phyloP scores from a whole-genome alignment of 2,113 vertebrate genomes.

The Dipodomys stephensi region DNA sequence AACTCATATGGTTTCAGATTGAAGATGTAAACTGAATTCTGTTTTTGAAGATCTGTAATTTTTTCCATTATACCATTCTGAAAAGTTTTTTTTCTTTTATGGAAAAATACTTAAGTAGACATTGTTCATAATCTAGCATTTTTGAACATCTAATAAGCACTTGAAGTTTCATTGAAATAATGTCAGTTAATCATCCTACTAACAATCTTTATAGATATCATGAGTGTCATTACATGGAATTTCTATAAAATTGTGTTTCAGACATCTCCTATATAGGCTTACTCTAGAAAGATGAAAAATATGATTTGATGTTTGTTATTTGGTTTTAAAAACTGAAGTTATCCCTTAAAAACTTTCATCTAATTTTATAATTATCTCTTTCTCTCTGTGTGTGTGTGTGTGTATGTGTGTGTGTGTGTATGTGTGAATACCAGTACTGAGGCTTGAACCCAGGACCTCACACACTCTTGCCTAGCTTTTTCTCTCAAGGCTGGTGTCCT shows the following conservation, averaged over 20 bases:
- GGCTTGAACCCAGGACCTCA: too few relatives aligned
- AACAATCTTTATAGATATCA: neutral
- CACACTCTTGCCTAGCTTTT: too few relatives aligned
- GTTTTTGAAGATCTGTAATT: neutral
- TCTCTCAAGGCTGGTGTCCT: too few relatives aligned
- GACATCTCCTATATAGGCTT: neutral
- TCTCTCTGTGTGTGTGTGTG: too few relatives aligned
- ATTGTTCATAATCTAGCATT: neutral
- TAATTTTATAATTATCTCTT: constrained; percentile 29
- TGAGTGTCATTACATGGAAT: constrained; percentile 11
- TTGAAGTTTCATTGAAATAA: neutral
- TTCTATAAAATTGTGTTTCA: constrained; percentile 41
- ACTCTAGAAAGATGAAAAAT: neutral
- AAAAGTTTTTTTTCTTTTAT: neutral
- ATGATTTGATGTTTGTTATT: neutral
- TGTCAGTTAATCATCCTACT: neutral
- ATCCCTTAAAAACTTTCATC: neutral
- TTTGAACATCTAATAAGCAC: neutral
- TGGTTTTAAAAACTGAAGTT: neutral
- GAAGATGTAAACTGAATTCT: neutral
- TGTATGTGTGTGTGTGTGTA: too few relatives aligned
- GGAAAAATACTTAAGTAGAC: neutral
- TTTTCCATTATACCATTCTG: neutral
- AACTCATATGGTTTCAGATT: neutral
- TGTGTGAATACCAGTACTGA: too few relatives aligned